Base-by-base conservation (phyloP, 2,888 invertebrate species). In the Coremacera marginata region DNA sequence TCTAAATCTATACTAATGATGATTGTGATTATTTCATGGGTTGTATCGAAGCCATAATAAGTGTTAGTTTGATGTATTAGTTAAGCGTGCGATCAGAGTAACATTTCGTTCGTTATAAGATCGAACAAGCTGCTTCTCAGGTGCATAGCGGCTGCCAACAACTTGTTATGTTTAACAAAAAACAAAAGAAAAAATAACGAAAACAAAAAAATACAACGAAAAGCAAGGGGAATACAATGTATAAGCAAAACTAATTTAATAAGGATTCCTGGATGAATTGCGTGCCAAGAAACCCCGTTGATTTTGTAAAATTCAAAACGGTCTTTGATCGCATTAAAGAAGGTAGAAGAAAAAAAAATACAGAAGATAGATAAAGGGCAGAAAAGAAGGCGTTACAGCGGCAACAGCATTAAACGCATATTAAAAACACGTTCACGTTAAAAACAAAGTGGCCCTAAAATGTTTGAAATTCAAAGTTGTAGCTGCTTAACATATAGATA, bases 391-490 rank as follows among this genome's bases (percentile, higher is more conserved):
- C 78, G 81, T 77, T 75, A 25, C 79, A 76, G 70, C 81, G 67
- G 80, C 78, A 77, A 74, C 76, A 75, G 78, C 79, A 62, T 73
- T 76, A 76, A 78, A 76, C 71, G 73, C 75, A 37, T 65, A 79
- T 80, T 80, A 80, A 78, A 79, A 79, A 79, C 70, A 65, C 65
- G 19, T 65, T 62, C 19, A 49, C 62, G 19, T 55, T 34, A 51
- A 65, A 19, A 31, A 49, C 68, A 44, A 73, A 27, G 51, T 52
- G 31, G 7, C 51, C 62, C n/a, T 49, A 19, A 65, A 31, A 25
- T 37, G 57, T 31, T n/a, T 70, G 16, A 70, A 27, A n/a, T 4
- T 67, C 51, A 19, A 65, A 16, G 37, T 14, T 68, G 22, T 9
- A 25, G 22, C 11, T 49, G 68, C 19, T 68, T 49, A 44, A 44